Conservation (phyloP, 2,888 invertebrate species). For the Andrena haemorrhoa region DNA sequence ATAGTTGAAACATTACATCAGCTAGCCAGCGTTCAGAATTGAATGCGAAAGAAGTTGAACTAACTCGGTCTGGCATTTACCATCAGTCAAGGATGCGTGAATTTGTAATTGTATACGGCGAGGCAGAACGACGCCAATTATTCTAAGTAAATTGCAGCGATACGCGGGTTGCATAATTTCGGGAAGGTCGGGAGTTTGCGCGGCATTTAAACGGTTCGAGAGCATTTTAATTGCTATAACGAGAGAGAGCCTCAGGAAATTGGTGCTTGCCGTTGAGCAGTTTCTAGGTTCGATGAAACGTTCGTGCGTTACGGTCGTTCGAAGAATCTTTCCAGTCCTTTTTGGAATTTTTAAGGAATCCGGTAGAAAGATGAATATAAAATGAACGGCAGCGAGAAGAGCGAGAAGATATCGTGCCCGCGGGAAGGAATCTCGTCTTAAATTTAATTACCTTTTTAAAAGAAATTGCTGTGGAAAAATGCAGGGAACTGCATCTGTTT, state of each 20-base stretch:
- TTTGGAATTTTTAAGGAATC: too few species aligned
- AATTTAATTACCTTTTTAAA: too few species aligned
- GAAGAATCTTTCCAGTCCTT: not conserved
- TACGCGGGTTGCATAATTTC: slow-evolving; percentile 22
- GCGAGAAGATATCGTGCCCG: not conserved
- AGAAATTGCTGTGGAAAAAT: too few species aligned
- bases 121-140: slow-evolving; percentile 12
- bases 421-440: not conserved
- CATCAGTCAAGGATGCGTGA: slow-evolving; percentile 28
- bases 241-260: not conserved
- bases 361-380: not conserved
- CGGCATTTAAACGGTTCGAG: not conserved
- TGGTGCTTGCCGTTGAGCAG: not conserved
- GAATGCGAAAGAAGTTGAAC: slow-evolving; percentile 30
- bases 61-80: slow-evolving; percentile 24
- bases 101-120: slow-evolving; percentile 31
- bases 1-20: slow-evolving; percentile 27
- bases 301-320: slow-evolving; percentile 8
- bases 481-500: too few species aligned
- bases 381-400: not conserved
- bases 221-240: slow-evolving; percentile 35
- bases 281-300: not conserved
- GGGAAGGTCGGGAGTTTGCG: not conserved
- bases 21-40: slow-evolving; percentile 13
- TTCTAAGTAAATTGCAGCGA: slow-evolving; percentile 17